These are phyloP conservation scores for Enteromius trimaculatus DNA, from an alignment of 2,797 vertebrate genomes.

Conservation along the genomic window DNA sequence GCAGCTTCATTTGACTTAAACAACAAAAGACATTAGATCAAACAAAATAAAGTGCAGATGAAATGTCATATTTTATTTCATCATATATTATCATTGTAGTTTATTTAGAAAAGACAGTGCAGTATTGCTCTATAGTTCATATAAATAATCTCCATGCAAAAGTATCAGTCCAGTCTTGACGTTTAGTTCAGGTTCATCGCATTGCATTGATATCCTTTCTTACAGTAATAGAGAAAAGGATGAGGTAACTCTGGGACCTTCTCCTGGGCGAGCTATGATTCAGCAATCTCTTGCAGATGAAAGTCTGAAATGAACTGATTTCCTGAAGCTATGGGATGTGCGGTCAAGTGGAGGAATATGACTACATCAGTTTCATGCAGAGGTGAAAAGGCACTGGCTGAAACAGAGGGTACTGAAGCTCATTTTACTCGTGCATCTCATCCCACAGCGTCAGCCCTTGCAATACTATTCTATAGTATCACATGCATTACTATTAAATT, in stretches of 20 bases:
- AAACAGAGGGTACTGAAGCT: constrained; percentile 6
- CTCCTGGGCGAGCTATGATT: not conserved
- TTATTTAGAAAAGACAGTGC: constrained; percentile 53
- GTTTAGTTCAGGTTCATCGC: constrained; percentile 64
- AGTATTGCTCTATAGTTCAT: constrained; percentile 69
- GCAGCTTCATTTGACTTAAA: not conserved
- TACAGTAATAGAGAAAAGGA: constrained; percentile 51
- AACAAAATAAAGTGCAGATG: not conserved
- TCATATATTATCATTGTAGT: constrained; percentile 72
- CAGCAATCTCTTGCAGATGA: not conserved
- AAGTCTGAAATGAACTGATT: constrained; percentile 19
- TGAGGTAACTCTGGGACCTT: not conserved
- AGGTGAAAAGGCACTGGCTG: constrained; percentile 55
- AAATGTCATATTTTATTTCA: constrained; percentile 62
- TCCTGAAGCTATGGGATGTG: not conserved
- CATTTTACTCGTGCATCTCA: not conserved
- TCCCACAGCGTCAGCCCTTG: constrained; percentile 10
- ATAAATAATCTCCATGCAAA: constrained; percentile 59
- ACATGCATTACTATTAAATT: constrained; percentile 2
- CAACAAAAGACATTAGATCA: not conserved
- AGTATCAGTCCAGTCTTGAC: constrained; percentile 55
- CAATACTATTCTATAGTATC: constrained; percentile 13
- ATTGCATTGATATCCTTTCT: constrained; percentile 63
- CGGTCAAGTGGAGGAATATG: not conserved
- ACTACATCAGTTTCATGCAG: constrained; percentile 51